Percentiles rank a stretch among this genome's conserved stretches.
Evolutionary conservation across 2,888 invertebrate species (phyloP).

Genomic region (Drosophila lacicola): DNA sequence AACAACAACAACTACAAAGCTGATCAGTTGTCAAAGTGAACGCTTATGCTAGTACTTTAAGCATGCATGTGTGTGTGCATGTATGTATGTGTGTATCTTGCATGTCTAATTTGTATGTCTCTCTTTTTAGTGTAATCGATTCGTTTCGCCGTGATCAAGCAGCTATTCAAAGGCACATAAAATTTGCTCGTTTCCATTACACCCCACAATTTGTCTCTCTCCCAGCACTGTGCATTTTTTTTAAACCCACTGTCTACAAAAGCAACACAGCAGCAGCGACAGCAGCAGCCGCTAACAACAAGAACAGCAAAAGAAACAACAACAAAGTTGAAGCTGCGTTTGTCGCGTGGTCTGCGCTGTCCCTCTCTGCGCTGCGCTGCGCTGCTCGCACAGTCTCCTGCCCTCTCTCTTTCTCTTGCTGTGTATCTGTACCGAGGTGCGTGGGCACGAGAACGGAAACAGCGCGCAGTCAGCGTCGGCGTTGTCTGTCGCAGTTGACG

Average conservation of each 20-base stretch:
- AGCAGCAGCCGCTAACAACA: conserved; percentile 22
- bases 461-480: conserved; percentile 55
- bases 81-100: conserved; percentile 28
- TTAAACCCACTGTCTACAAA: conserved; percentile 17
- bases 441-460: conserved; percentile 80
- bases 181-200: conserved; percentile 53
- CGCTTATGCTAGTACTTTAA: conserved; percentile 40
- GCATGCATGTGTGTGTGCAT: conserved; percentile 7
- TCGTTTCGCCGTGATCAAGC: conserved; percentile 60
- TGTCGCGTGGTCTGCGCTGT: conserved; percentile 56
- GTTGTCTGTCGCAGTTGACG: conserved; percentile 62
- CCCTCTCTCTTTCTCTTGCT: conserved; percentile 4
- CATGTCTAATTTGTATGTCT: conserved; percentile 61
- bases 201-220: conserved; percentile 48
- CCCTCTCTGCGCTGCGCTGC: conserved; percentile 5
- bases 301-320: conserved; percentile 33
- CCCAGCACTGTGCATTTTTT: conserved; percentile 25
- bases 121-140: conserved; percentile 58
- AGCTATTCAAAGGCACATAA: conserved; percentile 62
- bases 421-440: conserved; percentile 49
- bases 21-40: conserved; percentile 56
- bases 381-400: conserved; percentile 5
- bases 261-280: conserved; percentile 20
- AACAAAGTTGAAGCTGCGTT: conserved; percentile 50
- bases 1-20: conserved; percentile 39